phyloP scores from a whole-genome alignment of 2,888 invertebrate genomes.

The Pelosia muscerda region DNA sequence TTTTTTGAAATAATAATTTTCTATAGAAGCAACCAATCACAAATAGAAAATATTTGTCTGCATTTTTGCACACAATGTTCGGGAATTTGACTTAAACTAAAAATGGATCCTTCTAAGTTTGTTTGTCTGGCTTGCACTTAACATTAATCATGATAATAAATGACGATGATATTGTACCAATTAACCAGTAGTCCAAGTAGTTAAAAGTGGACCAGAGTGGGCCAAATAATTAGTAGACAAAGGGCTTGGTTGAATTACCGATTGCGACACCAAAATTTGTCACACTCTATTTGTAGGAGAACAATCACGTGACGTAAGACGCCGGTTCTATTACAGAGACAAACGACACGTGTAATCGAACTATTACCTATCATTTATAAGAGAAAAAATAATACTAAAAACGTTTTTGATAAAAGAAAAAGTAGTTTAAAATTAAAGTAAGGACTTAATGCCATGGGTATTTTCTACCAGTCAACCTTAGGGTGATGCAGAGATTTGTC shows the following conservation, averaged over 20 bases:
- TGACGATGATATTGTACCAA: background rate
- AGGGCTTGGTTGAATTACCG: constrained; percentile 4
- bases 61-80: too few relatives aligned
- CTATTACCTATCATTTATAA: background rate
- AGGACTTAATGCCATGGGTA: too few relatives aligned
- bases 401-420: too few relatives aligned
- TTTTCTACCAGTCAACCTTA: too few relatives aligned
- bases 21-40: too few relatives aligned
- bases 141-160: background rate
- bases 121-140: background rate
- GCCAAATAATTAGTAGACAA: background rate
- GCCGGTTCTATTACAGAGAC: constrained; percentile 22
- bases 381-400: background rate
- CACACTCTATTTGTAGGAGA: constrained; percentile 4
- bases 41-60: too few relatives aligned
- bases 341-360: background rate
- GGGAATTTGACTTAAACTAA: too few relatives aligned
- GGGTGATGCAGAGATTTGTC: too few relatives aligned
- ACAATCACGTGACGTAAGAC: background rate
- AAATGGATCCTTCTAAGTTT: too few relatives aligned
- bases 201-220: background rate
- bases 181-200: constrained; percentile 10
- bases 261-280: background rate
- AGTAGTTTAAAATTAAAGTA: too few relatives aligned
- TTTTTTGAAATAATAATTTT: too few relatives aligned